These are phyloP conservation scores for Eolophus roseicapilla DNA, from an alignment of 2,113 vertebrate genomes.

Conservation along the genomic window DNA sequence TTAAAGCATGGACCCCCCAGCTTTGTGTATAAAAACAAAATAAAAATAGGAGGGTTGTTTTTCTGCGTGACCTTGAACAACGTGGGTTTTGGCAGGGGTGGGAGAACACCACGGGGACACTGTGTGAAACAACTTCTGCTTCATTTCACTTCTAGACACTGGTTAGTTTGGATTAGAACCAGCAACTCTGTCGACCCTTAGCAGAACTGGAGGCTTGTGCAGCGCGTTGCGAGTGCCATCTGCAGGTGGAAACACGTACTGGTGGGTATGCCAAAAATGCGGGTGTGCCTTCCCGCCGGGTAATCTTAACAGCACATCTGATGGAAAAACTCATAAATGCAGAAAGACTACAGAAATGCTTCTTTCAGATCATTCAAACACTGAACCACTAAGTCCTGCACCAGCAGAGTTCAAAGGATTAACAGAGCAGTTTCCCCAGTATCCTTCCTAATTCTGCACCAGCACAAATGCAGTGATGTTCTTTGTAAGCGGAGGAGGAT, in stretches of 20 bases:
- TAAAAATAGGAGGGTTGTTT: not conserved
- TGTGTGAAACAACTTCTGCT: not conserved
- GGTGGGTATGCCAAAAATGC: rapidly evolving
- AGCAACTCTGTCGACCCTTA: not conserved
- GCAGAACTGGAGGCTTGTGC: not conserved
- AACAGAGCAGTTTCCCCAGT: not conserved
- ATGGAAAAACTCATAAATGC: not conserved
- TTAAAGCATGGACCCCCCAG: not conserved
- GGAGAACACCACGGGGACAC: not conserved
- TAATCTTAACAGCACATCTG: rapidly evolving
- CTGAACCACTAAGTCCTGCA: not conserved
- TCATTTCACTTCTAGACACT: not conserved
- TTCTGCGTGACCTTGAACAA: not conserved
- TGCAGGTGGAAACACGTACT: conserved; percentile 49
- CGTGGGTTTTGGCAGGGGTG: not conserved
- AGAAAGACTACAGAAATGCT: not conserved
- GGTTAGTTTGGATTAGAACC: not conserved
- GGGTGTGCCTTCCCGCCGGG: rapidly evolving
- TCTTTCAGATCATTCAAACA: not conserved
- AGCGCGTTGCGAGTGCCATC: conserved; percentile 66
- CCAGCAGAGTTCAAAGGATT: not conserved
- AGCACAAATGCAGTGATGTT: not conserved
- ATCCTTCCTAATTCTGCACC: not conserved
- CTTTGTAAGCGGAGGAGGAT: not conserved
- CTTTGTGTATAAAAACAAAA: not conserved